Conservation (phyloP, 1,140 invertebrate genomes). For the Batillaria attramentaria region DNA sequence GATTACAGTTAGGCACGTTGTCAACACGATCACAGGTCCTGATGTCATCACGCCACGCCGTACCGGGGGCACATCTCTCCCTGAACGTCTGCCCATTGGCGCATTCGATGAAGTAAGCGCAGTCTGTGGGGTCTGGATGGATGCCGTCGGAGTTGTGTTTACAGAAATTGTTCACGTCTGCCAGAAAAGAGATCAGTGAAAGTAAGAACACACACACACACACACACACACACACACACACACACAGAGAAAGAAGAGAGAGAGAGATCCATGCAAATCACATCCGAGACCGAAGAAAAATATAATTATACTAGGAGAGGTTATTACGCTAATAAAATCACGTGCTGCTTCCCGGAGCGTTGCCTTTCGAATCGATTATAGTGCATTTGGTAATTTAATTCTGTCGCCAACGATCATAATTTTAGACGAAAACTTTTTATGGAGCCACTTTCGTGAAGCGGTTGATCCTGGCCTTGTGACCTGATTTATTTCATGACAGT, state of each 20-base stretch:
- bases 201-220: background rate
- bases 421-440: too few species aligned
- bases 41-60: conserved; percentile 33
- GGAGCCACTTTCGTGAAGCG: too few species aligned
- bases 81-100: conserved; percentile 34
- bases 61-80: conserved; percentile 37
- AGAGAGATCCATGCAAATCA: background rate
- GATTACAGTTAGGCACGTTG: conserved; percentile 43
- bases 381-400: too few species aligned
- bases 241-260: background rate
- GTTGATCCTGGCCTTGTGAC: too few species aligned
- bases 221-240: background rate
- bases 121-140: conserved; percentile 41
- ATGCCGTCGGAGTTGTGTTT: conserved; percentile 39
- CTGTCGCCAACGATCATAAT: too few species aligned
- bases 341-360: background rate
- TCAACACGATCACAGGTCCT: conserved; percentile 41
- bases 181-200: background rate
- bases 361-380: background rate
- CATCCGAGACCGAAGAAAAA: background rate
- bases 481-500: too few species aligned
- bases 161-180: conserved; percentile 38
- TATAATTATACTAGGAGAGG: background rate
- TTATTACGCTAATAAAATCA: too few species aligned
- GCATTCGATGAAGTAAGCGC: conserved; percentile 44